phyloP scores from a whole-genome alignment of 2,888 invertebrate genomes.

The Mythimna albipuncta region DNA sequence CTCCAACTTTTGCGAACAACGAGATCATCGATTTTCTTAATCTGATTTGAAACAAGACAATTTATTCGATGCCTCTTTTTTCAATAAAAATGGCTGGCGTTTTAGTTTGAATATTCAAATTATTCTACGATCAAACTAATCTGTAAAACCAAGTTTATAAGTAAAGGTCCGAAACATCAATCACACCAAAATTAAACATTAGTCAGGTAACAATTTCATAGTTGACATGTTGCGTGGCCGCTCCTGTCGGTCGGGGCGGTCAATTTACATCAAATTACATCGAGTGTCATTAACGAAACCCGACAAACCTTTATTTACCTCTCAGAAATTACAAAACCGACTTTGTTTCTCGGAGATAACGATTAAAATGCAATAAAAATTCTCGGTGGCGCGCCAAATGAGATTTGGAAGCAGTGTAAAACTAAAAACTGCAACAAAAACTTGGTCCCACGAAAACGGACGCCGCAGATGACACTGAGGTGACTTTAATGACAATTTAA shows the following conservation, averaged over 20 bases:
- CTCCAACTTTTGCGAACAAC: constrained; percentile 76
- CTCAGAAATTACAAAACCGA: constrained; percentile 57
- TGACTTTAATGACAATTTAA: constrained; percentile 90
- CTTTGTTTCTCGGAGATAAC: constrained; percentile 69
- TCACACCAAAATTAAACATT: constrained; percentile 77
- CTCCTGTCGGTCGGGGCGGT: constrained; percentile 79
- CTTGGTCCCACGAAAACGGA: constrained; percentile 84
- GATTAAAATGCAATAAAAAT: constrained; percentile 70
- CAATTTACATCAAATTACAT: constrained; percentile 89
- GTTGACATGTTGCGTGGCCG: constrained; percentile 88
- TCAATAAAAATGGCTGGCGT: constrained; percentile 5
- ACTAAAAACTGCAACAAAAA: constrained; percentile 89
- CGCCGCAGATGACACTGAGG: constrained; percentile 87
- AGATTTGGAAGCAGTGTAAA: constrained; percentile 73
- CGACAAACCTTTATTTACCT: constrained; percentile 71
- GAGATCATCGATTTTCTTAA: constrained; percentile 79
- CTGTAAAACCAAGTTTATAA: constrained; percentile 31
- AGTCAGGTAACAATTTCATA: constrained; percentile 87
- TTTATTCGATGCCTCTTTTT: constrained; percentile 46
- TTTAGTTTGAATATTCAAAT: constrained; percentile 37
- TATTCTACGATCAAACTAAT: constrained; percentile 41
- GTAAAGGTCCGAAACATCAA: constrained; percentile 76
- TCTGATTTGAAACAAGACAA: constrained; percentile 69
- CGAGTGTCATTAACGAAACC: constrained; percentile 86
- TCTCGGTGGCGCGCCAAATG: constrained; percentile 44